Base-by-base conservation (phyloP, 2,888 invertebrate species). In the Catocala nupta region DNA sequence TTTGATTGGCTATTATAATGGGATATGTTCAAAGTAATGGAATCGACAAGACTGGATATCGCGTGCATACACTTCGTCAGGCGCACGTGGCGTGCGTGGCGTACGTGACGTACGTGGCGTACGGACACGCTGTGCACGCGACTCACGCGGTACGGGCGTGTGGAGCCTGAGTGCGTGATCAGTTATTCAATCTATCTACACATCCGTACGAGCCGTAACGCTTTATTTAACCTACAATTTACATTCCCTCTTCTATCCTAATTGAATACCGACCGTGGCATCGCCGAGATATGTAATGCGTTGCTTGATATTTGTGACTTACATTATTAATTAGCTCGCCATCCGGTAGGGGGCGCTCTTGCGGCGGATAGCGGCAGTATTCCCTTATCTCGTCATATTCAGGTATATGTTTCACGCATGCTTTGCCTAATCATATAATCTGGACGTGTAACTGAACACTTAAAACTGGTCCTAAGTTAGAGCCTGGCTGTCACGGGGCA, bases 391-490 rank as follows among this genome's bases (percentile, higher is more conserved):
- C 81, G 84, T 86, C 85, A 83, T 84, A 74, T 81, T 89, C 88
- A 88, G 88, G 88, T 90, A 88, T 89, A 86, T 89, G 88, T 86
- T 90, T 89, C 89, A 91, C 90, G 89, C 90, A 89, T 90, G 86
- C 89, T 90, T 90, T 92, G 90, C 90, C 91, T 91, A 89, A 91
- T 89, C 89, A 89, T 90, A 90, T 84, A 84, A 87, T 85, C 86
- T 93, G 93, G 93, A 93, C 93, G 93, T 89, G 89, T 88, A 85
- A 88, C 89, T 91, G 92, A 94, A 92, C 91, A 92, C 90, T 90
- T 89, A 84, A 84, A 84, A 85, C 86, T 91, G 92, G 92, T 91
- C 93, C 90, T 90, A 87, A 82, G 82, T 87, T 78, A 81, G 84
- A 84, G 85, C 82, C 75, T 78, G 78, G 78, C 78, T 76, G 77